A percentile compares a stretch with the other conserved stretches of the same genome.
Evolutionary conservation across 2,888 invertebrate genomes (phyloP).

Genomic region (Ischnus inquisitorius): DNA sequence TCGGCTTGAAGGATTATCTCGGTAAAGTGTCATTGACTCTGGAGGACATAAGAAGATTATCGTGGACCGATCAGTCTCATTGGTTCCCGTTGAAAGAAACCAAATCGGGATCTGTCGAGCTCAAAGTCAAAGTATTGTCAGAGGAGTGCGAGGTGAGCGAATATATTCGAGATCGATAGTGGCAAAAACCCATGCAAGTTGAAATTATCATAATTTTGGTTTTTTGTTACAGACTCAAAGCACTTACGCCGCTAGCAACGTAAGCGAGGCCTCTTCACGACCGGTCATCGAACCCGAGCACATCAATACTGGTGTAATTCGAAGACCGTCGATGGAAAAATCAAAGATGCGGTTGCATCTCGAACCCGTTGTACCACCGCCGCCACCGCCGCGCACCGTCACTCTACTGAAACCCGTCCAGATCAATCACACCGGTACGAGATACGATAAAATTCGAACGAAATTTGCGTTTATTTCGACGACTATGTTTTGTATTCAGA

Average conservation of each 20-base stretch:
- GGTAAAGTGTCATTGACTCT: slow-evolving; percentile 85
- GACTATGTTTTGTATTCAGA: slow-evolving; percentile 64
- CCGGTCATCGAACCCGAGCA: slow-evolving; percentile 70
- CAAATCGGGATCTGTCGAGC: slow-evolving; percentile 86
- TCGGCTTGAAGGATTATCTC: slow-evolving; percentile 86
- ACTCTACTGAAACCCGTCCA: slow-evolving; percentile 79
- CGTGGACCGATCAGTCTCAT: slow-evolving; percentile 83
- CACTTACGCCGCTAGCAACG: slow-evolving; percentile 79
- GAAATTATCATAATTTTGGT: too few species aligned
- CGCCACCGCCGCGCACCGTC: slow-evolving; percentile 82
- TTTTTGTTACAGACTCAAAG: slow-evolving; percentile 77
- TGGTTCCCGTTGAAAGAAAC: slow-evolving; percentile 86
- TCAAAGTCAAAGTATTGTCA: slow-evolving; percentile 84
- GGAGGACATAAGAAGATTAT: slow-evolving; percentile 85
- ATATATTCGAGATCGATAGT: neutral
- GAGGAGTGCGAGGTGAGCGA: slow-evolving; percentile 81
- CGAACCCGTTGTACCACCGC: slow-evolving; percentile 80
- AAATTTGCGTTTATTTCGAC: too few species aligned
- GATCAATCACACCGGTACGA: slow-evolving; percentile 76
- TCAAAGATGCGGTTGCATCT: slow-evolving; percentile 80
- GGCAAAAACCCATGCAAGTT: neutral
- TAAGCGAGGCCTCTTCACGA: slow-evolving; percentile 78
- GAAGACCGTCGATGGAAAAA: slow-evolving; percentile 82
- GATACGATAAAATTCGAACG: neutral
- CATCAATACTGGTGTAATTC: slow-evolving; percentile 73